phyloP scores from a whole-genome alignment of 2,113 vertebrate species.

The Tiliqua scincoides region DNA sequence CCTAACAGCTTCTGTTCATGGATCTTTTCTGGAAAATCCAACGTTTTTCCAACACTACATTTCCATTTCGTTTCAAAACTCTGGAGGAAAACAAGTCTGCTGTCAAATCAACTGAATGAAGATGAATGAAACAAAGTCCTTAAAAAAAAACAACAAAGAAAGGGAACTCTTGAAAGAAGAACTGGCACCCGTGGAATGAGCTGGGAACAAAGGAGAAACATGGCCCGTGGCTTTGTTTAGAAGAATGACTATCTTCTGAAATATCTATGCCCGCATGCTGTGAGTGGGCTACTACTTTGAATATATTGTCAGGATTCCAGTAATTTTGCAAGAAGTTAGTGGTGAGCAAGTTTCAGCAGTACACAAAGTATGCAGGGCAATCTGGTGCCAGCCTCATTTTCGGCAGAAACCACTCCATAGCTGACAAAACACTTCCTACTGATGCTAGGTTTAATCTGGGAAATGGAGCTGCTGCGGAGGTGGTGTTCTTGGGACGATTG shows the following conservation, averaged over 20 bases:
- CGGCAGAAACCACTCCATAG: background rate
- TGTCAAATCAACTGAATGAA: background rate
- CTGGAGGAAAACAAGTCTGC: background rate
- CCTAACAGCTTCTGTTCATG: background rate
- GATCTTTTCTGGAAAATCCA: background rate
- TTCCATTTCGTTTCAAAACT: background rate
- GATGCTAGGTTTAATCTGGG: background rate
- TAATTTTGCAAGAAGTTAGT: constrained; percentile 7
- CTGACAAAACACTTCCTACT: constrained; percentile 23
- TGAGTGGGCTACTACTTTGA: background rate
- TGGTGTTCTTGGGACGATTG: background rate
- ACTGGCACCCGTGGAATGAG: background rate
- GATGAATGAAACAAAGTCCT: background rate
- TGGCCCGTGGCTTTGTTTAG: background rate
- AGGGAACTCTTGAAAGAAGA: background rate
- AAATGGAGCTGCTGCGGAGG: background rate
- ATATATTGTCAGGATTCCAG: constrained; percentile 1
- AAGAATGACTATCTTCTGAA: background rate
- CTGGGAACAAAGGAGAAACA: background rate
- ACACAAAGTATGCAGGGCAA: background rate
- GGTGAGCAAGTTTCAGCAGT: constrained; percentile 30
- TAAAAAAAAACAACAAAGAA: background rate
- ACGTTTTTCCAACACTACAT: background rate
- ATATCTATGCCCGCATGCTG: background rate
- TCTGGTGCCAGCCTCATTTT: constrained; percentile 15